These are phyloP conservation scores for Mastomys natalensis DNA, from an alignment of 2,113 vertebrate species.

Conservation along the genomic window DNA sequence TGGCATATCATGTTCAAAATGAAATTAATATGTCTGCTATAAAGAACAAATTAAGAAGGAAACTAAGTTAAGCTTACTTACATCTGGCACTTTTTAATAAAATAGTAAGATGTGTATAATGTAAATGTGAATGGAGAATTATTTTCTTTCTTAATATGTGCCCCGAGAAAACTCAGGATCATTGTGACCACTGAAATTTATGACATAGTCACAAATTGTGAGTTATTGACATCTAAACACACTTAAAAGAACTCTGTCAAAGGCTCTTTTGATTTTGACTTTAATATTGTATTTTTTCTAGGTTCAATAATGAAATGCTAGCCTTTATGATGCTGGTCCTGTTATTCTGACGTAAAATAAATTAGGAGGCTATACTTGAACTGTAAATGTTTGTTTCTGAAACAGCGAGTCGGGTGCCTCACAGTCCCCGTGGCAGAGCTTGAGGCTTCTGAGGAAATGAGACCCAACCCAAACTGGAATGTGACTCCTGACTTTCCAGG, in stretches of 20 bases:
- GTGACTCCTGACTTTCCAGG: not conserved
- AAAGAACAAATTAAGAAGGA: constrained; percentile 80
- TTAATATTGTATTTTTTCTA: constrained; percentile 51
- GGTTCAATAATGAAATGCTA: constrained; percentile 34
- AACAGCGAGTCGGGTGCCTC: not conserved
- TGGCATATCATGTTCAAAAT: constrained; percentile 81
- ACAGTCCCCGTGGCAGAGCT: not conserved
- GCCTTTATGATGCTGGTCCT: not conserved
- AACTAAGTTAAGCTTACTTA: constrained; percentile 26
- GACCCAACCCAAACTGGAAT: not conserved
- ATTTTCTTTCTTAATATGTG: constrained; percentile 20
- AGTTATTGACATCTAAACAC: constrained; percentile 49
- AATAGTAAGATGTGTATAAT: constrained; percentile 31
- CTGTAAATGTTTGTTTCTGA: constrained; percentile 58
- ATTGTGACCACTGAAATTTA: constrained; percentile 19
- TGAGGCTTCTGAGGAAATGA: not conserved
- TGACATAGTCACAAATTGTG: constrained; percentile 18
- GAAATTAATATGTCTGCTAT: constrained; percentile 71
- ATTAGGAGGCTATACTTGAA: constrained; percentile 44
- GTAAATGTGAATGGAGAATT: constrained; percentile 1
- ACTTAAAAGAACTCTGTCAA: not conserved
- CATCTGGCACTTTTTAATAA: constrained; percentile 35
- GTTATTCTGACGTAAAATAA: constrained; percentile 62
- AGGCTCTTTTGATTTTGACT: constrained; percentile 43
- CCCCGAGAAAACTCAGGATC: constrained; percentile 56